Evolutionary conservation across 2,113 vertebrate species (phyloP).

Genomic region (Microcebus jonahi): DNA sequence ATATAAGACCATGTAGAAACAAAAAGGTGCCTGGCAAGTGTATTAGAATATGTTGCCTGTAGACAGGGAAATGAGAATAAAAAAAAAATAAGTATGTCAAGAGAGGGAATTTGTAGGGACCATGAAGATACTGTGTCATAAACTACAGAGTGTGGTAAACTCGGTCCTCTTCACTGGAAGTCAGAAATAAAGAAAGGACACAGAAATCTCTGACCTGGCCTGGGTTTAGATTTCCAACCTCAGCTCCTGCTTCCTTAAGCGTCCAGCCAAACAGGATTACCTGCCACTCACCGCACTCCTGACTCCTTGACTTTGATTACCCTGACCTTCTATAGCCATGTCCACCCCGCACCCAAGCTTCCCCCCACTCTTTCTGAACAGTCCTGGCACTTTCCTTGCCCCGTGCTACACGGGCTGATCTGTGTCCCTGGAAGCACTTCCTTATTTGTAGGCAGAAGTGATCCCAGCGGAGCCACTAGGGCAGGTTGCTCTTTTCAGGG

Average conservation of each 20-base stretch:
- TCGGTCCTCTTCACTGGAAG: background rate
- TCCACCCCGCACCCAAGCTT: background rate
- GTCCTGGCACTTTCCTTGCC: background rate
- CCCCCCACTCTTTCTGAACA: background rate
- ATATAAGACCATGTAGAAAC: background rate
- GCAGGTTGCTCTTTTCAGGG: background rate
- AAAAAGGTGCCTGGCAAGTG: background rate
- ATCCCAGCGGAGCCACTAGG: background rate
- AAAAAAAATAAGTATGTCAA: background rate
- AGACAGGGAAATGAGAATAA: background rate
- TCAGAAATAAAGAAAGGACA: background rate
- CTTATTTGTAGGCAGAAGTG: background rate
- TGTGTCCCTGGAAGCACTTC: background rate
- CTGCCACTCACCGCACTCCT: background rate
- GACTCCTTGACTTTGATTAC: rapidly evolving
- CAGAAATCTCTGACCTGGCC: background rate
- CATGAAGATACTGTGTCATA: background rate
- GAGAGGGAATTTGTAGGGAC: background rate
- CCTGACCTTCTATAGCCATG: background rate
- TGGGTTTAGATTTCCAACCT: background rate
- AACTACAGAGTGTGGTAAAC: background rate
- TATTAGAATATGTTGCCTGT: background rate
- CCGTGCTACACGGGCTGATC: rapidly evolving
- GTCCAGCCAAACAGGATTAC: background rate
- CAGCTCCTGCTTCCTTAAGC: background rate